Conservation (phyloP, 2,113 vertebrate genomes). For the Scortum barcoo region DNA sequence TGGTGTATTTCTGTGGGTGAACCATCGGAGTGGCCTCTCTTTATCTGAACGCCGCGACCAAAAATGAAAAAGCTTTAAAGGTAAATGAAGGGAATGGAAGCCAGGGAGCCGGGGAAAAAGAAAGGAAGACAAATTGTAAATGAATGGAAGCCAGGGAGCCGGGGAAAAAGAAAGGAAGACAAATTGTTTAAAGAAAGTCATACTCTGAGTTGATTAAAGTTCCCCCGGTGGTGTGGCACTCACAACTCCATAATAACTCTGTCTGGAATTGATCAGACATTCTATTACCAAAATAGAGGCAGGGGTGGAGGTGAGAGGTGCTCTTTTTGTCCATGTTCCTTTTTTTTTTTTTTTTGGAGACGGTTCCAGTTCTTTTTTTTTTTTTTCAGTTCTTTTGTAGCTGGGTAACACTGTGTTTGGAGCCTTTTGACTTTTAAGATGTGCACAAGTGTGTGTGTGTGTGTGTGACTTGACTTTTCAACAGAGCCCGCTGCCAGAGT, state of each 20-base stretch:
- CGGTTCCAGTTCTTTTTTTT: too few relatives aligned
- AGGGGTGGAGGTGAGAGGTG: neutral
- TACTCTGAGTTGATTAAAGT: conserved; percentile 67
- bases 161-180: conserved; percentile 2
- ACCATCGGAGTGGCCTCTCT: neutral
- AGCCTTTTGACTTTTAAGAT: neutral
- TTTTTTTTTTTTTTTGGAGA: too few relatives aligned
- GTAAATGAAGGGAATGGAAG: conserved; percentile 2
- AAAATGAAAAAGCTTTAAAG: neutral
- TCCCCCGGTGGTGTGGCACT: conserved; percentile 19
- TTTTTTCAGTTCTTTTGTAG: neutral
- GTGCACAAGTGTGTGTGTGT: neutral
- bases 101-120: neutral
- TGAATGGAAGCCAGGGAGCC: neutral
- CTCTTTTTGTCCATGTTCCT: conserved; percentile 3
- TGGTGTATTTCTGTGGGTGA: neutral
- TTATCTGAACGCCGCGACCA: neutral
- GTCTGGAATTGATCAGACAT: conserved; percentile 42
- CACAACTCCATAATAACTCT: conserved; percentile 58
- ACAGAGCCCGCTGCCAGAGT: neutral
- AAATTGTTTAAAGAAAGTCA: conserved; percentile 43
- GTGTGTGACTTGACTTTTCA: neutral
- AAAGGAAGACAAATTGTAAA: conserved; percentile 33
- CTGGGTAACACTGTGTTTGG: neutral
- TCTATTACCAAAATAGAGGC: conserved; percentile 25